These are phyloP conservation scores for Artemia sinica DNA, from an alignment of 2,888 invertebrate genomes.

Conservation along the genomic window DNA sequence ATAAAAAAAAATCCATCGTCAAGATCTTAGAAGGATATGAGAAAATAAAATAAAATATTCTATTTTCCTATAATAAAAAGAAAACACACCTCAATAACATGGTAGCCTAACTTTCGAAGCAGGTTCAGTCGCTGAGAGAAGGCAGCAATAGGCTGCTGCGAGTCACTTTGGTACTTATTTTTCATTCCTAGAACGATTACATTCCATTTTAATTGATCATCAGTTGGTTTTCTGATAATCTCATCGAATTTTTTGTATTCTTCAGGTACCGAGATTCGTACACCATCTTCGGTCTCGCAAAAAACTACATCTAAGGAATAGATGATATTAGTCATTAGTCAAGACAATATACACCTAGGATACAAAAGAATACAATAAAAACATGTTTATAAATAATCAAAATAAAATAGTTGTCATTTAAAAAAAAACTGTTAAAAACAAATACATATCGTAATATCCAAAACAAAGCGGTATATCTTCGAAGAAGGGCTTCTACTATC, in stretches of 20 bases:
- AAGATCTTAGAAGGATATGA: too few relatives aligned
- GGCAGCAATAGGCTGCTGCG: background rate
- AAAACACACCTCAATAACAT: background rate
- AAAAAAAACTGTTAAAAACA: too few relatives aligned
- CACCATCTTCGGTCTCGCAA: background rate
- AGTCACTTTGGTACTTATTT: conserved; percentile 9
- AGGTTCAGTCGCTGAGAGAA: background rate
- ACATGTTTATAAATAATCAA: background rate
- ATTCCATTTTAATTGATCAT: background rate
- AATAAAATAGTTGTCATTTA: too few relatives aligned
- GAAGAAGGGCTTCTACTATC: too few relatives aligned
- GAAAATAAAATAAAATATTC: too few relatives aligned
- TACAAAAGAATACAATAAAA: background rate
- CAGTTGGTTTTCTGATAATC: background rate
- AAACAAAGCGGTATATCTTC: too few relatives aligned
- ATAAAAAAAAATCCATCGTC: too few relatives aligned
- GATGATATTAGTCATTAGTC: background rate
- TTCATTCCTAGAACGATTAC: background rate
- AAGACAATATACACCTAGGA: too few relatives aligned
- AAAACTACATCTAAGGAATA: background rate
- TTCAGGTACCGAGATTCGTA: background rate
- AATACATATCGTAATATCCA: too few relatives aligned
- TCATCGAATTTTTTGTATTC: background rate
- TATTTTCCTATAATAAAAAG: background rate
- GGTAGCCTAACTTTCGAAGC: background rate